phyloP scores from a whole-genome alignment of 2,113 vertebrate genomes.

The Oreocharis arfaki region DNA sequence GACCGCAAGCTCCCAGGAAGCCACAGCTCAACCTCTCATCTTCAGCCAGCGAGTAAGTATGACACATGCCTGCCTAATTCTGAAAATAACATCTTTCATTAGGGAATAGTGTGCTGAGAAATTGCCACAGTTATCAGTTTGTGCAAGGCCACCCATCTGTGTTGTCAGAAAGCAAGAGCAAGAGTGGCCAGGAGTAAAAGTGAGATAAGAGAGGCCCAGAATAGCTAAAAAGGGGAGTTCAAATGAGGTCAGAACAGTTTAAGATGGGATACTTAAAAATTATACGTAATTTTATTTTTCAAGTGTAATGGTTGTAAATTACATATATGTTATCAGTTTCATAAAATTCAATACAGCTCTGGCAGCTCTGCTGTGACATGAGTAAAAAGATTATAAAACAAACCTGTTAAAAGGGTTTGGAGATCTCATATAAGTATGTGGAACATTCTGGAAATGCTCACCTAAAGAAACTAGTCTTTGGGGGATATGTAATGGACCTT shows the following conservation, averaged over 20 bases:
- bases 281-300: not conserved
- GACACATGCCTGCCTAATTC: not conserved
- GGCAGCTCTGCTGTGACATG: not conserved
- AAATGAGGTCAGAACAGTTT: conserved; percentile 56
- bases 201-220: conserved; percentile 64
- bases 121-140: conserved; percentile 61
- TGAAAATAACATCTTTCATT: conserved; percentile 49
- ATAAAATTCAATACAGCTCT: not conserved
- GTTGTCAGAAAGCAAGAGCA: conserved; percentile 63
- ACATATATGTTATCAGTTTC: not conserved
- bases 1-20: not conserved
- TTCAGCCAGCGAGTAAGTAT: not conserved
- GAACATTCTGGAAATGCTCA: not conserved
- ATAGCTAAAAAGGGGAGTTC: conserved; percentile 58
- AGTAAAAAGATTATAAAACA: not conserved
- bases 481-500: not conserved
- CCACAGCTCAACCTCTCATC: not conserved
- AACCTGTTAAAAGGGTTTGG: not conserved
- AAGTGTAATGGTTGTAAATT: not conserved
- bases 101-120: conserved; percentile 34
- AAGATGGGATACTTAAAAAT: not conserved
- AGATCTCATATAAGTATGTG: not conserved
- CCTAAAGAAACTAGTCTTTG: not conserved
- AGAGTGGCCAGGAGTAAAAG: conserved; percentile 56
- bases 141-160: conserved; percentile 62